Evolutionary conservation across 2,888 invertebrate species (phyloP).

Genomic region (Romanomermis culicivorax): DNA sequence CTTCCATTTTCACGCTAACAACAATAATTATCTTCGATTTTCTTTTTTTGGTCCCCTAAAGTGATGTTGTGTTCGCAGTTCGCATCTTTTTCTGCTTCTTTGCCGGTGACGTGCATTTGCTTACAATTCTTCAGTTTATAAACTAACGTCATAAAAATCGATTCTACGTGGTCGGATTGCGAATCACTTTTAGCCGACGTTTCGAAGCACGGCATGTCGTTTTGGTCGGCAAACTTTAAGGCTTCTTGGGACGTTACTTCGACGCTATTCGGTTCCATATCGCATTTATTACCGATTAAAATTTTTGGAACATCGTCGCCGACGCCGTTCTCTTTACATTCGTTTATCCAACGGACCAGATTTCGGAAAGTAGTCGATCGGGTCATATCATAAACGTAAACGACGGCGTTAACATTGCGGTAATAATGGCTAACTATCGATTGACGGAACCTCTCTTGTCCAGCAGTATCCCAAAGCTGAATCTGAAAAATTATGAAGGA

Average conservation of each 20-base stretch:
- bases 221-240: constrained; percentile 44
- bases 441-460: constrained; percentile 55
- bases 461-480: constrained; percentile 52
- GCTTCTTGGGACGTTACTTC: constrained; percentile 48
- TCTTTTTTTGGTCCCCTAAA: too few relatives aligned
- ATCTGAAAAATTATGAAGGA: constrained; percentile 36
- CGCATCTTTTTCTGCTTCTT: too few relatives aligned
- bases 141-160: constrained; percentile 58
- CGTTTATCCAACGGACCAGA: constrained; percentile 51
- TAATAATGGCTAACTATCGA: constrained; percentile 65
- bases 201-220: constrained; percentile 45
- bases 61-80: too few relatives aligned
- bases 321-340: constrained; percentile 43
- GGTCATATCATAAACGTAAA: constrained; percentile 53
- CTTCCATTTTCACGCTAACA: too few relatives aligned
- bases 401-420: constrained; percentile 59
- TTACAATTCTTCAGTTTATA: constrained; percentile 48
- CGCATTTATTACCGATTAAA: constrained; percentile 59
- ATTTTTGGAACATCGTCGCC: constrained; percentile 42
- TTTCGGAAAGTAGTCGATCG: constrained; percentile 19
- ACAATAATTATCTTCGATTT: too few relatives aligned
- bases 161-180: constrained; percentile 51
- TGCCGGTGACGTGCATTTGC: constrained; percentile 34
- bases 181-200: constrained; percentile 55
- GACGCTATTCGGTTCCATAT: constrained; percentile 38